phyloP scores from a whole-genome alignment of 2,888 invertebrate genomes.

The Enchytraeus crypticus region DNA sequence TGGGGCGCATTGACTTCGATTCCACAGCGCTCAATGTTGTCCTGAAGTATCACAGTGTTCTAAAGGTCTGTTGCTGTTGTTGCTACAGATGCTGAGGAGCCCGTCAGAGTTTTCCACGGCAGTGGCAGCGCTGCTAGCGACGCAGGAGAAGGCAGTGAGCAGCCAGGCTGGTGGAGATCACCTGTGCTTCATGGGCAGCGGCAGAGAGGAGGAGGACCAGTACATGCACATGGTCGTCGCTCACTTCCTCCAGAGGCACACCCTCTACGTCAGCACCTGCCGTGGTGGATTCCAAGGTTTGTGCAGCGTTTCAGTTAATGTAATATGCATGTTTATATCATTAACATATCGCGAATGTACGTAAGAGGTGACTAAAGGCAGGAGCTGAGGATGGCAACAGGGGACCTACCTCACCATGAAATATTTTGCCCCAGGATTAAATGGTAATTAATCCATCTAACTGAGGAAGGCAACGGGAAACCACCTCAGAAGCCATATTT shows the following conservation, averaged over 20 bases:
- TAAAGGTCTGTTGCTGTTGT: slow-evolving; percentile 4
- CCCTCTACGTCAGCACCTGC: slow-evolving; percentile 81
- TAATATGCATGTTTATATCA: background rate
- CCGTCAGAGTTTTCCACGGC: slow-evolving; percentile 88
- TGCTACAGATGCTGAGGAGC: slow-evolving; percentile 87
- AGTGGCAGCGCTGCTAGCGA: slow-evolving; percentile 81
- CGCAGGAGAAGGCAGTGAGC: slow-evolving; percentile 54
- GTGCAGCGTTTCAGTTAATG: too few species aligned
- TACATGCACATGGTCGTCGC: slow-evolving; percentile 97
- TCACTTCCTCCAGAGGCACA: slow-evolving; percentile 85
- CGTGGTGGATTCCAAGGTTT: slow-evolving; percentile 71
- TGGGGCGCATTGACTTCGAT: background rate
- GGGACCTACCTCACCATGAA: too few species aligned
- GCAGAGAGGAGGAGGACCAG: slow-evolving; percentile 71
- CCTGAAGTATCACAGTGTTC: background rate
- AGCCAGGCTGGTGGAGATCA: slow-evolving; percentile 50
- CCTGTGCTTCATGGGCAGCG: slow-evolving; percentile 70
- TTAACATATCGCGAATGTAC: too few species aligned
- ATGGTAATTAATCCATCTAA: too few species aligned
- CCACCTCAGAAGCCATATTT: too few species aligned
- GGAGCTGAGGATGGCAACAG: too few species aligned
- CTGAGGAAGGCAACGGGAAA: too few species aligned
- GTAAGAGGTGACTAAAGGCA: too few species aligned
- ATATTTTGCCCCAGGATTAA: too few species aligned
- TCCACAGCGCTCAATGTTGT: too few species aligned